Percentiles rank a stretch among this genome's conserved stretches.
phyloP scores from a whole-genome alignment of 2,888 invertebrate genomes.

The Gonocerus acuteangulatus region DNA sequence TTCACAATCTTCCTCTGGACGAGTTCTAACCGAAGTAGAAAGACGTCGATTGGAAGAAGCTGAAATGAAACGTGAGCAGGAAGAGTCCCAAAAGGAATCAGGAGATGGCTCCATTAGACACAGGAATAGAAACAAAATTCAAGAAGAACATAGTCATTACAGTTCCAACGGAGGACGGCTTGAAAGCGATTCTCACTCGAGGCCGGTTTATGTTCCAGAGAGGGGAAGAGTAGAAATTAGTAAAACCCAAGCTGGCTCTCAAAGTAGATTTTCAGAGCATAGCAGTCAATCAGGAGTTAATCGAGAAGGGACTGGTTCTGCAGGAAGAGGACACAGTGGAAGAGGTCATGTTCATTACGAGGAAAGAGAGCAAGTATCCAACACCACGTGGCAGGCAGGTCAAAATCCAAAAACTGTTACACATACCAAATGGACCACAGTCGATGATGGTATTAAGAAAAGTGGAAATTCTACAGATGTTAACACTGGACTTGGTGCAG shows the following conservation, averaged over 20 bases:
- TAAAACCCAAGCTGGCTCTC: neutral
- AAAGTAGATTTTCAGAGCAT: neutral
- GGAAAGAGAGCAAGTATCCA: slow-evolving; percentile 27
- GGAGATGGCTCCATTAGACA: slow-evolving; percentile 35
- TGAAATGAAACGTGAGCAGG: slow-evolving; percentile 34
- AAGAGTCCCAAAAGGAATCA: slow-evolving; percentile 30
- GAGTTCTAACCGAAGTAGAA: slow-evolving; percentile 43
- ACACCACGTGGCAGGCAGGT: slow-evolving; percentile 39
- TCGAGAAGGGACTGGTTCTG: neutral
- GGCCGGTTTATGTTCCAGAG: slow-evolving; percentile 8
- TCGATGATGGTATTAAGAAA: slow-evolving; percentile 38
- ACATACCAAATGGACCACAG: slow-evolving; percentile 37
- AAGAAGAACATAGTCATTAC: slow-evolving; percentile 19
- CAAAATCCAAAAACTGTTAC: slow-evolving; percentile 35
- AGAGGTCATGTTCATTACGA: slow-evolving; percentile 10
- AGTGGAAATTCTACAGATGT: slow-evolving; percentile 37
- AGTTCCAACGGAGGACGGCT: slow-evolving; percentile 28
- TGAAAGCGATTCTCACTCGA: slow-evolving; percentile 30
- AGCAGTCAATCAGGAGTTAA: neutral
- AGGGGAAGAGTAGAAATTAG: slow-evolving; percentile 27
- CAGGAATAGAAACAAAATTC: slow-evolving; percentile 28
- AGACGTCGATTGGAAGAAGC: slow-evolving; percentile 40
- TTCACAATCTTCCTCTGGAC: slow-evolving; percentile 6
- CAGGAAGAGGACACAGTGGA: slow-evolving; percentile 3
- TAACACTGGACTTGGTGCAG: slow-evolving; percentile 26